phyloP scores from a whole-genome alignment of 2,888 invertebrate species.

The Catocala sponsa region DNA sequence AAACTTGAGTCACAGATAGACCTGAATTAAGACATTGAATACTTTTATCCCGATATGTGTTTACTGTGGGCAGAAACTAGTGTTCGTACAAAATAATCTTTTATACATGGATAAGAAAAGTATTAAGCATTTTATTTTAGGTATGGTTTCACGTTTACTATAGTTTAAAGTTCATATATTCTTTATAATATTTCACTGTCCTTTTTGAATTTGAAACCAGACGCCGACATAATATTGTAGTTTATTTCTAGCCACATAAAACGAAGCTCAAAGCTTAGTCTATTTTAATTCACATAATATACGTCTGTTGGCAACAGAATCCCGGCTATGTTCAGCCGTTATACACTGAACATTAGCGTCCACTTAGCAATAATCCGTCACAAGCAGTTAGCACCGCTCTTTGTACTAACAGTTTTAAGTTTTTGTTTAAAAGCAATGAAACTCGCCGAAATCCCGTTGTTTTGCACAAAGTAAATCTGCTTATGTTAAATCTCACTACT shows the following conservation, averaged over 20 bases:
- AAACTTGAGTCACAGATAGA: too few species aligned
- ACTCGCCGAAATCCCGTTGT: conserved; percentile 6
- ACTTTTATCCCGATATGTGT: too few species aligned
- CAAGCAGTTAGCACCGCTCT: conserved; percentile 50
- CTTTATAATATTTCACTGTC: background rate
- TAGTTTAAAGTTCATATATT: too few species aligned
- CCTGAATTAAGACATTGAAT: too few species aligned
- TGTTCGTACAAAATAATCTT: too few species aligned
- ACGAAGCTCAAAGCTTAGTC: background rate
- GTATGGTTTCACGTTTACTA: too few species aligned
- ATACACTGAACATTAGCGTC: conserved; percentile 43
- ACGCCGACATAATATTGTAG: background rate
- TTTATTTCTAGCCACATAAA: background rate
- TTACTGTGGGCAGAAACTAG: too few species aligned
- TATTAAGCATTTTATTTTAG: too few species aligned
- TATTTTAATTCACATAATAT: conserved; percentile 8
- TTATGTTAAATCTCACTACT: conserved; percentile 4
- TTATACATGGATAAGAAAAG: too few species aligned
- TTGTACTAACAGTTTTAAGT: conserved; percentile 22
- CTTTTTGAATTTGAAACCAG: background rate
- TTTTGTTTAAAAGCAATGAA: conserved; percentile 23
- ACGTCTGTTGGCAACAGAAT: conserved; percentile 3
- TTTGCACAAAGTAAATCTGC: conserved; percentile 3
- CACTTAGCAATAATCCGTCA: conserved; percentile 56
- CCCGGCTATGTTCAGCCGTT: conserved; percentile 1